Base-by-base conservation (phyloP, 2,888 invertebrate species). In the Xestia ashworthii region DNA sequence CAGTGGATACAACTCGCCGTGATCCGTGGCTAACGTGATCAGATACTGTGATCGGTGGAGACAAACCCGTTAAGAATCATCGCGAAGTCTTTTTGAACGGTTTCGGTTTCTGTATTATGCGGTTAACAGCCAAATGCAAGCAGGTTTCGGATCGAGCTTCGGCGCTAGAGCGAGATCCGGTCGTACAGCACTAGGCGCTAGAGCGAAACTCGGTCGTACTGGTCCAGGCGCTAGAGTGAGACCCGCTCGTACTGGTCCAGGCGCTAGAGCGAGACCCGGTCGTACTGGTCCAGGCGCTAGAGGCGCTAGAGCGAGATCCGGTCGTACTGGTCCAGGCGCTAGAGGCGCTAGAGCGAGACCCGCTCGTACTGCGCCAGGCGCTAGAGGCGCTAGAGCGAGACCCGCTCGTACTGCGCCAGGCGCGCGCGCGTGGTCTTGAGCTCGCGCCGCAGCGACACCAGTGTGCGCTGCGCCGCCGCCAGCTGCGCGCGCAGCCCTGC, bases 141-240 rank as follows among this genome's bases (percentile, higher is more conserved):
- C 32, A 71, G 46, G 38, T 16, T 44, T 41, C 12, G 16, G 25
- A 6, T 38, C 5, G 5, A 55, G 25, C 53, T 55, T 22, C 14
- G 22, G 66, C 53, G 25, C 44, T 65, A 78, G 19, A 41, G 58
- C 32, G 25, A 25, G 5, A 12, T 25, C 84, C 82, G 72, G 72
- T 98, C 98, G 98, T 99, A 93, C 99, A 99, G 48, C 48, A 22
- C 78, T 98, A 98, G 87, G 44, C 78, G 76, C 50, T 67, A 46
- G 32, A 19, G 70, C 48, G 25, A 74, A 86, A 83, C 79, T 84
- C 82, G 71, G 85, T 44, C 99, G 99, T 94, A 98, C 19, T 46
- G 83, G 76, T 76, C 16, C 60, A 14, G 25, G 9, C 32, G 60
- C 32, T 60, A 55, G n/a, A 55, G 55, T 22, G 5, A n/a, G 1